Evolutionary conservation across 2,113 vertebrate genomes (phyloP).

Genomic region (Nanorana parkeri): DNA sequence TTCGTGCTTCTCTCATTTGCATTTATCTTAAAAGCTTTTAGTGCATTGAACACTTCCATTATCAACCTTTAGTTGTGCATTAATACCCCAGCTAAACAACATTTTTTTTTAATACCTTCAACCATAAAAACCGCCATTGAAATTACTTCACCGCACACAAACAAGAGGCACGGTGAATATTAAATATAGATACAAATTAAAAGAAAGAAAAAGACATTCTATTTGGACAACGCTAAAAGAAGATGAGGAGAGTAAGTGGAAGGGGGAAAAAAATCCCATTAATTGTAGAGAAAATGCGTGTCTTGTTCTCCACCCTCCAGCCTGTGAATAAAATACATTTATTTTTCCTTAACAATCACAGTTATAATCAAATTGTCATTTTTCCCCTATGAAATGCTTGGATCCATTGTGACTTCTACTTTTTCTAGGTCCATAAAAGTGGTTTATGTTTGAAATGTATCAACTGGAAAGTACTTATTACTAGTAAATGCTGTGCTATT

Average conservation of each 20-base stretch:
- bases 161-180: conserved; percentile 68
- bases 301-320: conserved; percentile 75
- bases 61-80: conserved; percentile 99
- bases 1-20: conserved; percentile 82
- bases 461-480: conserved; percentile 95
- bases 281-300: conserved; percentile 87
- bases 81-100: conserved; percentile 93
- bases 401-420: conserved; percentile 95
- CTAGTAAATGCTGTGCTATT: conserved; percentile 94
- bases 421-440: conserved; percentile 87
- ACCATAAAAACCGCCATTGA: conserved; percentile 82
- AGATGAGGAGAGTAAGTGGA: conserved; percentile 79
- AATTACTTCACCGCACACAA: conserved; percentile 81
- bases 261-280: conserved; percentile 80
- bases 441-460: conserved; percentile 96
- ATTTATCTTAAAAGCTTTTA: conserved; percentile 87
- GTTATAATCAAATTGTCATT: conserved; percentile 85
- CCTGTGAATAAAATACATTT: conserved; percentile 91
- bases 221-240: conserved; percentile 84
- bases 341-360: conserved; percentile 83
- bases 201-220: conserved; percentile 83
- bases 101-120: conserved; percentile 97
- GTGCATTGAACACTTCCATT: conserved; percentile 93
- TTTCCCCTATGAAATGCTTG: conserved; percentile 88
- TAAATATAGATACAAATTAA: conserved; percentile 76